Evolutionary conservation across 2,888 invertebrate species (phyloP).

Genomic region (Archips crataeganus): DNA sequence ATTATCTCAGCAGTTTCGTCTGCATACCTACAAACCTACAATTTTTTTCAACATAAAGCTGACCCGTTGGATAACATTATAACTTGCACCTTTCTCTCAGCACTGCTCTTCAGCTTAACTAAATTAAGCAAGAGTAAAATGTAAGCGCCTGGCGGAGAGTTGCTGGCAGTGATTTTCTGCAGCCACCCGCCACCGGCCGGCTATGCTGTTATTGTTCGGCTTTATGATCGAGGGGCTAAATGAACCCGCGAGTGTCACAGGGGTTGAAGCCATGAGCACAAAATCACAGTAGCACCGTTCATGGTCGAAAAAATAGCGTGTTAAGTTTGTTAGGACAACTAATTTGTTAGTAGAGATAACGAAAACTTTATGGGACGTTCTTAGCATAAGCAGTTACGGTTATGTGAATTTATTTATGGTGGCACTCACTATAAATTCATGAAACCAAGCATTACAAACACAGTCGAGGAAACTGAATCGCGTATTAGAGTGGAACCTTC

Average conservation of each 20-base stretch:
- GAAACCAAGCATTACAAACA: too few species aligned
- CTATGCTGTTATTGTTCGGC: slow-evolving; percentile 52
- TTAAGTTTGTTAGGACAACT: neutral
- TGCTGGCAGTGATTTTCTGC: slow-evolving; percentile 56
- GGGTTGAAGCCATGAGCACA: slow-evolving; percentile 51
- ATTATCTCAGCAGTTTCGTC: too few species aligned
- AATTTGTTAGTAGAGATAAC: neutral
- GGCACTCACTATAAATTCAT: too few species aligned
- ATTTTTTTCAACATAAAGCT: too few species aligned
- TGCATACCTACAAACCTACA: too few species aligned
- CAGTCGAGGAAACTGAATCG: too few species aligned
- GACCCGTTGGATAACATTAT: too few species aligned
- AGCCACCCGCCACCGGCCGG: slow-evolving; percentile 52
- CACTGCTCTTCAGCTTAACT: neutral
- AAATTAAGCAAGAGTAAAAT: neutral
- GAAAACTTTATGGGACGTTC: too few species aligned
- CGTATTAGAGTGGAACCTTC: too few species aligned
- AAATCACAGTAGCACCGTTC: slow-evolving; percentile 8
- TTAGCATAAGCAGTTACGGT: neutral
- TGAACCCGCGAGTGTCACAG: slow-evolving; percentile 52
- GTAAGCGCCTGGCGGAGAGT: slow-evolving; percentile 50
- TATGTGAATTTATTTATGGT: too few species aligned
- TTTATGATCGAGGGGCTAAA: slow-evolving; percentile 59
- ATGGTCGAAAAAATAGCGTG: neutral
- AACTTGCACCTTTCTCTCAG: neutral